Percentiles rank a stretch among this genome's conserved stretches.
These are phyloP conservation scores for Gallirallus australis DNA, from an alignment of 2,797 vertebrate genomes.

Conservation along the genomic window DNA sequence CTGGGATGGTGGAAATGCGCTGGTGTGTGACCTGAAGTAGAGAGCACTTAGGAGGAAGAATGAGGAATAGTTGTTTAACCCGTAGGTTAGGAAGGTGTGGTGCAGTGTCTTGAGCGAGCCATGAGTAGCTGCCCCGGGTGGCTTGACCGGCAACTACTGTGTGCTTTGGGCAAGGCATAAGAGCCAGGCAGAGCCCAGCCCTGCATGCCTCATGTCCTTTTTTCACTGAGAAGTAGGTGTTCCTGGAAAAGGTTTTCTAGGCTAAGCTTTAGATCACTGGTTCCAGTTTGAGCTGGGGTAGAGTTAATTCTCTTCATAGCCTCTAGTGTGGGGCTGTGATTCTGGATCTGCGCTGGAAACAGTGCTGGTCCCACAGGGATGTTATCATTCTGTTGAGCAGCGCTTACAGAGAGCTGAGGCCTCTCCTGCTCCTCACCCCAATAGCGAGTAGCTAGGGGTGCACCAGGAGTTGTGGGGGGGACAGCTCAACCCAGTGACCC, in stretches of 20 bases:
- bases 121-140: background rate
- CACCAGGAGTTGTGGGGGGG: too few species aligned
- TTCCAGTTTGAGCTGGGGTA: too few species aligned
- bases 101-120: too few species aligned
- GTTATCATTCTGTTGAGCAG: too few species aligned
- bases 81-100: background rate
- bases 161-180: background rate
- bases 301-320: too few species aligned
- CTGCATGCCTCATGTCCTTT: accelerated
- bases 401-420: too few species aligned
- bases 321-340: too few species aligned
- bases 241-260: background rate
- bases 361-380: too few species aligned
- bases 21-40: background rate
- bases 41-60: background rate
- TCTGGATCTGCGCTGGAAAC: too few species aligned
- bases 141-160: background rate
- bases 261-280: background rate
- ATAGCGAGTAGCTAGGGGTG: too few species aligned
- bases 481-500: too few species aligned
- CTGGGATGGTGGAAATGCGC: background rate
- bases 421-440: too few species aligned
- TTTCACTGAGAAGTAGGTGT: background rate
- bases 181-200: background rate
- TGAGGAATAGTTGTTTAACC: accelerated